A percentile compares a stretch with the other conserved stretches of the same genome.
These are phyloP conservation scores for Ephydatia muelleri DNA, from an alignment of 37 sponge, comb jelly and placozoan species.

Conservation along the genomic window DNA sequence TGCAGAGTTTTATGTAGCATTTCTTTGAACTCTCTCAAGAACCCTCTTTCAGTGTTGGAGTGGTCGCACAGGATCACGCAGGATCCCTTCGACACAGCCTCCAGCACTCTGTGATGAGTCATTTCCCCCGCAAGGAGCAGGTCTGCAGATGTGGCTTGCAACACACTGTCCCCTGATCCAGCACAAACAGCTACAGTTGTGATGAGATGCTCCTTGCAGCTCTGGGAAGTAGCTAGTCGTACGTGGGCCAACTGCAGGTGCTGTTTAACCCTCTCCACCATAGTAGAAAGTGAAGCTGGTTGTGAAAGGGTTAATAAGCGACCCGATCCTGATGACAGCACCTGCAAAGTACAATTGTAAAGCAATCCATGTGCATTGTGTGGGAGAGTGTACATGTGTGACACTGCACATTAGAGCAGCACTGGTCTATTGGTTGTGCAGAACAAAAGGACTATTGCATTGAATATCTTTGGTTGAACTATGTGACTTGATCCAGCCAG, in stretches of 20 bases:
- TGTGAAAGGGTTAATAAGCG: constrained; percentile 49
- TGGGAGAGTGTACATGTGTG: not conserved
- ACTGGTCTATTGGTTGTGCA: no score
- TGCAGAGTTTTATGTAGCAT: constrained; percentile 23
- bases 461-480: no score
- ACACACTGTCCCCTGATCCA: constrained; percentile 83
- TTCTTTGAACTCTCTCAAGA: constrained; percentile 55
- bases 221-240: constrained; percentile 57
- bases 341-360: not conserved
- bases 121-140: constrained; percentile 83
- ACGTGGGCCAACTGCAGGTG: constrained; percentile 63
- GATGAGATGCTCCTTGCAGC: constrained; percentile 9
- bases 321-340: constrained; percentile 35
- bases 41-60: constrained; percentile 96
- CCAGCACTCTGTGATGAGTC: constrained; percentile 95
- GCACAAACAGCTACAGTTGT: constrained; percentile 86
- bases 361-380: not conserved
- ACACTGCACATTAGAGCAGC: not conserved
- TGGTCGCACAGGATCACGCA: constrained; percentile 91
- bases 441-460: no score
- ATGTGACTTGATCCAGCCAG: no score
- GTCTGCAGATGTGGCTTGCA: constrained; percentile 73
- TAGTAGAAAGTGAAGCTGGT: constrained; percentile 43
- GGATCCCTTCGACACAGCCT: constrained; percentile 70
- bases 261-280: constrained; percentile 55